phyloP scores from a whole-genome alignment of 2,797 vertebrate genomes.

The Pachyuromys duprasi region DNA sequence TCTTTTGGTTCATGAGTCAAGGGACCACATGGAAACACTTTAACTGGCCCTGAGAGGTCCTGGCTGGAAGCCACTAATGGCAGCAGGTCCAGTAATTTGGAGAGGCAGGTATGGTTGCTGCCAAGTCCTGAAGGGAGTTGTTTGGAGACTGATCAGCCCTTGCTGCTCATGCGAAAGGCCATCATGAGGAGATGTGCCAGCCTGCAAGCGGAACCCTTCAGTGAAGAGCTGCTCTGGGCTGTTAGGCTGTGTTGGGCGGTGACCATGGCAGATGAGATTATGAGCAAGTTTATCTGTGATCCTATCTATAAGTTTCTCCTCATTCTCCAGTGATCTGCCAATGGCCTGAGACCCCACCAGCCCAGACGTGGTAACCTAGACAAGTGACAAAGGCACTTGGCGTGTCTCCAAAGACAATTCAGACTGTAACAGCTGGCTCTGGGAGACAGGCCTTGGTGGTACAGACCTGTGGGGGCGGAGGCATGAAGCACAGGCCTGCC shows the following conservation, averaged over 20 bases:
- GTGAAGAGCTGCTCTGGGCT: not conserved
- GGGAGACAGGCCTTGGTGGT: not conserved
- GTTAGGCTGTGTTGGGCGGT: not conserved
- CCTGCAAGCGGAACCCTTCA: not conserved
- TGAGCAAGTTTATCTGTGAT: not conserved
- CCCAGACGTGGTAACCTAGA: not conserved
- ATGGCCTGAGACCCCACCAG: not conserved
- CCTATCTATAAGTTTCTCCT: not conserved
- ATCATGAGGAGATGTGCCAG: not conserved
- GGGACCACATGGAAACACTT: constrained; percentile 89
- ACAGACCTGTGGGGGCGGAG: not conserved
- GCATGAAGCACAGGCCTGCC: not conserved
- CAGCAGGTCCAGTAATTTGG: constrained; percentile 83
- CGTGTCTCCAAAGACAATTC: not conserved
- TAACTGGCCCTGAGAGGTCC: constrained; percentile 79
- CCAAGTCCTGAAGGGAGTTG: constrained; percentile 78
- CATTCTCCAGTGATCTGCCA: not conserved
- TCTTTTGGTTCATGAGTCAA: constrained; percentile 78
- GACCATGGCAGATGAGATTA: not conserved
- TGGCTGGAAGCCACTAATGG: constrained; percentile 82
- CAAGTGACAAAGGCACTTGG: not conserved
- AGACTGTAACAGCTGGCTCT: not conserved
- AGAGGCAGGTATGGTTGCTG: constrained; percentile 70
- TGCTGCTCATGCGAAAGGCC: not conserved
- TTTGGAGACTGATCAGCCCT: constrained; percentile 78